Percentiles rank a stretch among this genome's conserved stretches.
These are phyloP conservation scores for Acanthurus tractus DNA, from an alignment of 2,797 vertebrate species.

Conservation along the genomic window DNA sequence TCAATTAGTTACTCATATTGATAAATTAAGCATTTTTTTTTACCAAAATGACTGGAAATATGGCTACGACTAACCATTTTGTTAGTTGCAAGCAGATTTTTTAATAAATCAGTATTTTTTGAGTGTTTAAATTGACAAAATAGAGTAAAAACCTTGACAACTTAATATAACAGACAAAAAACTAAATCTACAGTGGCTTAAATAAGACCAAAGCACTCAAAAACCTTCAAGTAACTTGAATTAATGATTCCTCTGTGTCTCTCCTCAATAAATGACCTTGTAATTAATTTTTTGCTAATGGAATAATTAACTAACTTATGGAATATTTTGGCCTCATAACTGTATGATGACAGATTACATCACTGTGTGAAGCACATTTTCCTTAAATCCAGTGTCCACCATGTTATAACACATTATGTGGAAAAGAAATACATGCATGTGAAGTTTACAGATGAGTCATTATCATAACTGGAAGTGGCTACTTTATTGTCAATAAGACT, in stretches of 20 bases:
- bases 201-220: neutral
- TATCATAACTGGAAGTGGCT: neutral
- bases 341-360: neutral
- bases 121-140: neutral
- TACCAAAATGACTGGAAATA: no score
- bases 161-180: neutral
- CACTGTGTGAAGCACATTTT: neutral
- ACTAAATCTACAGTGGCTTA: neutral
- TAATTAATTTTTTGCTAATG: no score
- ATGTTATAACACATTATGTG: neutral
- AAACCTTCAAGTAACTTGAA: neutral
- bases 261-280: neutral
- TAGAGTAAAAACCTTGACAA: neutral
- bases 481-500: neutral
- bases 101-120: neutral
- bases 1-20: neutral
- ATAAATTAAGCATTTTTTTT: no score
- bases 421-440: neutral
- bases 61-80: rapidly evolving
- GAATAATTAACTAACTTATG: neutral
- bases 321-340: neutral
- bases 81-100: neutral
- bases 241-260: neutral
- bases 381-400: neutral
- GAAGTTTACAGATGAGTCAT: conserved; percentile 6